Percentiles rank a stretch among this genome's conserved stretches.
These are phyloP conservation scores for Molothrus ater DNA, from an alignment of 2,797 vertebrate genomes.

Conservation along the genomic window DNA sequence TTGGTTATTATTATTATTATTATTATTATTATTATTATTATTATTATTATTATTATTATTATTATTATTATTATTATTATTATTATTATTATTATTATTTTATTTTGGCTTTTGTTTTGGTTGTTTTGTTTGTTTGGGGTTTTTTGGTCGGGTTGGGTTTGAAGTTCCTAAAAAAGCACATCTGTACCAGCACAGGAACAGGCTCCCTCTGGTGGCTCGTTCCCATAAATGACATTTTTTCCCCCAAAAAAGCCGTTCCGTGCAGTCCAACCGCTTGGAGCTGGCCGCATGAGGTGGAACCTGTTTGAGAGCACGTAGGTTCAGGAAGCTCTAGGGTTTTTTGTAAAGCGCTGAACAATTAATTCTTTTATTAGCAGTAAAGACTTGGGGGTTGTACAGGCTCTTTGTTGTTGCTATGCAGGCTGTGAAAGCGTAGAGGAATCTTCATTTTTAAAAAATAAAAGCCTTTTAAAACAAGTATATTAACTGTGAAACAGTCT, in stretches of 20 bases:
- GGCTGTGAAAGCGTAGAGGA: not conserved
- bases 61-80: too few species aligned
- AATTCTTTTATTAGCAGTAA: not conserved
- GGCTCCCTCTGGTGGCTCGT: conserved; percentile 42
- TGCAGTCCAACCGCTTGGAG: fast-evolving
- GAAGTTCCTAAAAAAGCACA: fast-evolving
- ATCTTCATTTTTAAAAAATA: not conserved
- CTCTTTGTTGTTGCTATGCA: not conserved
- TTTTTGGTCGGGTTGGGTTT: not conserved
- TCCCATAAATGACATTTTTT: not conserved
- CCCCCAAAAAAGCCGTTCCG: fast-evolving
- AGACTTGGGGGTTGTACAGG: fast-evolving
- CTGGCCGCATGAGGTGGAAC: not conserved
- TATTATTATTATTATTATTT: too few species aligned
- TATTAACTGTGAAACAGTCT: not conserved
- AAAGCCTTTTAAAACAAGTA: not conserved
- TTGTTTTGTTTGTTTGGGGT: too few species aligned
- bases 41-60: too few species aligned
- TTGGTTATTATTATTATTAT: too few species aligned
- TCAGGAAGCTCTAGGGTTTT: not conserved
- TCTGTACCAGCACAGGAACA: not conserved
- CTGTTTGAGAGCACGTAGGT: not conserved
- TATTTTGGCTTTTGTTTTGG: not conserved
- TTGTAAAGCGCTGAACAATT: not conserved
- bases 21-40: too few species aligned